phyloP scores from a whole-genome alignment of 1,140 invertebrate species.

The Drosophila equinoxialis region DNA sequence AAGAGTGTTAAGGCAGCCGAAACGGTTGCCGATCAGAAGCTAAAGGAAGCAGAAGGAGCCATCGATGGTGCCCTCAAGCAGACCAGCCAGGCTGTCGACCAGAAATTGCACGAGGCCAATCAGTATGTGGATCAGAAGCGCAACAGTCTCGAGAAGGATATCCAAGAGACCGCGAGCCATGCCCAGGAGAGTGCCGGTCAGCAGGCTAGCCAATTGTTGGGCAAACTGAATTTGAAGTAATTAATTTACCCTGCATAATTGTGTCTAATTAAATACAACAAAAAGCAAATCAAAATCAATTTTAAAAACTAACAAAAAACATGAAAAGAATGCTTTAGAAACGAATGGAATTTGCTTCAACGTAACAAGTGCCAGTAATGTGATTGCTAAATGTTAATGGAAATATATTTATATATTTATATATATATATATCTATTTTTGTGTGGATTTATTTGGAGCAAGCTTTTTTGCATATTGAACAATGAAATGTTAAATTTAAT shows the following conservation, averaged over 20 bases:
- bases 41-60: slow-evolving; percentile 77
- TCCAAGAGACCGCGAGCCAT: slow-evolving; percentile 70
- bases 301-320: slow-evolving; percentile 17
- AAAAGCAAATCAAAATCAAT: no score
- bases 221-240: slow-evolving; percentile 74
- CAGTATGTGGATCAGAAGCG: slow-evolving; percentile 82
- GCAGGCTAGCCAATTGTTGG: slow-evolving; percentile 74
- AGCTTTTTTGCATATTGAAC: slow-evolving; percentile 50
- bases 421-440: slow-evolving; percentile 51
- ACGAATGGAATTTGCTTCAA: slow-evolving; percentile 68
- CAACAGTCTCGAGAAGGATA: slow-evolving; percentile 74
- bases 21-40: slow-evolving; percentile 75
- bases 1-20: slow-evolving; percentile 82
- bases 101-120: slow-evolving; percentile 83
- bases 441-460: slow-evolving; percentile 42
- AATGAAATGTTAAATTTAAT: slow-evolving; percentile 29
- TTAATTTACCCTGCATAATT: neutral
- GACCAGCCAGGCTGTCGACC: slow-evolving; percentile 79
- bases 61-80: slow-evolving; percentile 78
- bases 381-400: slow-evolving; percentile 71
- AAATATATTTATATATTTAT: slow-evolving; percentile 37
- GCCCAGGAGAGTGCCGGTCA: slow-evolving; percentile 72
- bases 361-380: slow-evolving; percentile 81
- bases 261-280: slow-evolving; percentile 1
- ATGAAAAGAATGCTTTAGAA: slow-evolving; percentile 63